phyloP scores from a whole-genome alignment of 2,797 vertebrate species.

The Odontamblyopus lacepedii region DNA sequence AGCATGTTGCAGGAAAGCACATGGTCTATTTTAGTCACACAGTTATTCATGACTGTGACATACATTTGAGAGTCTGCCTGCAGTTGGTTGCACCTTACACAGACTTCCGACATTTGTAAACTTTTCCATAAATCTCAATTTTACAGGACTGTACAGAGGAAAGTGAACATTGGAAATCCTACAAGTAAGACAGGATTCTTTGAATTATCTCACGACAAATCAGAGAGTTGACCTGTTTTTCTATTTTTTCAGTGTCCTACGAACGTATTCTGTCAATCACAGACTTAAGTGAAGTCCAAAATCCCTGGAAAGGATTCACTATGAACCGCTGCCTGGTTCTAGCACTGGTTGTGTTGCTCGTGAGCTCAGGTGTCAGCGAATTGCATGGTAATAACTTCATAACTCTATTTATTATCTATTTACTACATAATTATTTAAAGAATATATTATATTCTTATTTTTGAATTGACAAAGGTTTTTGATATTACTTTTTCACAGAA shows the following conservation, averaged over 20 bases:
- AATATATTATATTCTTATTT: neutral
- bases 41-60: slow-evolving; percentile 33
- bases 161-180: slow-evolving; percentile 18
- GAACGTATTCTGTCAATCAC: slow-evolving; percentile 71
- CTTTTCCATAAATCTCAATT: neutral
- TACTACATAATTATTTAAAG: neutral
- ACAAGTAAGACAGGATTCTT: slow-evolving; percentile 46
- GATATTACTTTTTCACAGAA: slow-evolving; percentile 56
- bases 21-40: slow-evolving; percentile 65
- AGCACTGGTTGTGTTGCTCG: slow-evolving; percentile 80
- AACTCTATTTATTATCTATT: neutral
- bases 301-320: slow-evolving; percentile 89
- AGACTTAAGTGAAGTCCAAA: slow-evolving; percentile 71
- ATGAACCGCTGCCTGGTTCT: slow-evolving; percentile 90
- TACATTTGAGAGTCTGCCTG: slow-evolving; percentile 17
- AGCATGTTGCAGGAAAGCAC: neutral
- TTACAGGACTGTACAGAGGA: slow-evolving; percentile 13
- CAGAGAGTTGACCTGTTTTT: neutral
- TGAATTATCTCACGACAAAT: neutral
- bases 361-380: slow-evolving; percentile 87
- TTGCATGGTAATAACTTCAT: slow-evolving; percentile 81
- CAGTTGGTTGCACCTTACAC: neutral
- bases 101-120: neutral
- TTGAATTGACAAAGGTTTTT: neutral
- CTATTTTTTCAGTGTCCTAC: slow-evolving; percentile 69